Percentiles rank a stretch among this genome's conserved stretches.
These are phyloP conservation scores for Syrmaticus mikado DNA, from an alignment of 2,113 vertebrate species.

Conservation along the genomic window DNA sequence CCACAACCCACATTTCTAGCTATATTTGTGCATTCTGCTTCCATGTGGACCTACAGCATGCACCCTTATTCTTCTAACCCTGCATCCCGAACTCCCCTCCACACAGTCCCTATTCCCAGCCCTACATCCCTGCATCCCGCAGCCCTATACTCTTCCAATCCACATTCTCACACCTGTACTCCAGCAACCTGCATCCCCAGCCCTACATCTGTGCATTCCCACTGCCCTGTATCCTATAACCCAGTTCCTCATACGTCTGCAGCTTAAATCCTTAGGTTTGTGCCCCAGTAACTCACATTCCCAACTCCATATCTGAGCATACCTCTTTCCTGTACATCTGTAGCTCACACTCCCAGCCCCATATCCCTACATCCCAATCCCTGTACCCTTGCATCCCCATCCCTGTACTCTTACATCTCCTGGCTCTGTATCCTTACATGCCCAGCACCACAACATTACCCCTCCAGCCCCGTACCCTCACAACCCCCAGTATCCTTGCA, in stretches of 20 bases:
- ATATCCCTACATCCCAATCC: background rate
- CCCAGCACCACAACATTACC: no score
- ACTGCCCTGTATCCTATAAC: background rate
- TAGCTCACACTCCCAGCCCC: background rate
- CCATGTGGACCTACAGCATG: accelerated
- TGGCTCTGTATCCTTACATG: no score
- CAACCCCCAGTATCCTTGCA: background rate
- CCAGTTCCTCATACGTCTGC: background rate
- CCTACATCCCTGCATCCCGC: background rate
- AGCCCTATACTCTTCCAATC: background rate
- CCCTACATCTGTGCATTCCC: background rate
- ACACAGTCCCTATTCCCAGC: background rate
- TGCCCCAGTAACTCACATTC: background rate
- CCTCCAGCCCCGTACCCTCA: no score
- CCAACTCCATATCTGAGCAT: background rate
- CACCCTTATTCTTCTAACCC: background rate
- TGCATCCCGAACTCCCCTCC: background rate
- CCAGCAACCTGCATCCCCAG: background rate
- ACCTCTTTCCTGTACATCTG: background rate
- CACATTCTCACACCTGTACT: no score
- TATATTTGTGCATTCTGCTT: accelerated
- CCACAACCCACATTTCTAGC: background rate
- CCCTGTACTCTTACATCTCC: background rate
- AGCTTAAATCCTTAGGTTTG: background rate
- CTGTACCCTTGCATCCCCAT: background rate